phyloP scores from a whole-genome alignment of 2,888 invertebrate genomes.

The Stegophylla sp. region DNA sequence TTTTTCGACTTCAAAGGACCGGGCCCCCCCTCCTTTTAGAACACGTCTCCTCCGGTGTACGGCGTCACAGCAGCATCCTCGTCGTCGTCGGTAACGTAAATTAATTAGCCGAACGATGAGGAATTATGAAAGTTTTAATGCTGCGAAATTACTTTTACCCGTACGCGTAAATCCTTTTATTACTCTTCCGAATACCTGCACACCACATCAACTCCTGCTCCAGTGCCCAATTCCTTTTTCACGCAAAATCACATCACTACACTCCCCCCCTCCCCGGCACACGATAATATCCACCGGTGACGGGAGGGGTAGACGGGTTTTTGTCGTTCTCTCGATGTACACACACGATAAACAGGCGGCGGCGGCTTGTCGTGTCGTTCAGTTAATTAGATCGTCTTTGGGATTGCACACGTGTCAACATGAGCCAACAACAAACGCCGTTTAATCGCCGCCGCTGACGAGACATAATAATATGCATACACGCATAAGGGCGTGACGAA shows the following conservation, averaged over 20 bases:
- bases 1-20: constrained; percentile 50
- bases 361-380: not conserved
- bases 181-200: not conserved
- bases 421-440: too few relatives aligned
- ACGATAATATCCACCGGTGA: not conserved
- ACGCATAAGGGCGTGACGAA: too few relatives aligned
- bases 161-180: not conserved
- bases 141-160: constrained; percentile 34
- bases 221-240: too few relatives aligned
- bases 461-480: too few relatives aligned
- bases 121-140: constrained; percentile 36
- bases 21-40: not conserved
- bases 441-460: too few relatives aligned
- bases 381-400: constrained; percentile 15
- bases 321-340: not conserved
- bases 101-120: constrained; percentile 41
- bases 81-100: constrained; percentile 22
- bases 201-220: too few relatives aligned
- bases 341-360: not conserved
- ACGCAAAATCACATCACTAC: too few relatives aligned
- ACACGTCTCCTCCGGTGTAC: not conserved
- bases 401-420: not conserved
- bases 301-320: not conserved
- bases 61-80: not conserved
- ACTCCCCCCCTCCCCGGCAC: not conserved